Conservation (phyloP, 1,140 invertebrate species). For the Drosophila mojavensis region DNA sequence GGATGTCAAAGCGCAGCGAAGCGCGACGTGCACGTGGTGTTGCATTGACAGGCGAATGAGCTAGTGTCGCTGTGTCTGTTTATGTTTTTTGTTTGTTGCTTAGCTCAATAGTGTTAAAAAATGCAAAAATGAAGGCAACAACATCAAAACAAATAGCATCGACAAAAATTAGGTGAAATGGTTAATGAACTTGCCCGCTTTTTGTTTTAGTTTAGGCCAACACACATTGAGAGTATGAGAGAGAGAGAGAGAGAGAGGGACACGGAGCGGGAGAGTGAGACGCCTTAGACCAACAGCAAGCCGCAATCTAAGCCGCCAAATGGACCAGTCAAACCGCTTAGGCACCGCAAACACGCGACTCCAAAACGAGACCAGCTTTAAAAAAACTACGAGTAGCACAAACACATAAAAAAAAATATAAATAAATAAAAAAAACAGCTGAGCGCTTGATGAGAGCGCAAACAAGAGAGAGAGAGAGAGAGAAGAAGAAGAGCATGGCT, state of each 20-base stretch:
- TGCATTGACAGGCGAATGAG: conserved; percentile 3
- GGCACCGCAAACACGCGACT: conserved; percentile 52
- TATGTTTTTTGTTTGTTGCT: background rate
- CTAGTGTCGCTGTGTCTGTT: background rate
- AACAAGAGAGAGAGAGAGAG: conserved; percentile 4
- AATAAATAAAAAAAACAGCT: conserved; percentile 38
- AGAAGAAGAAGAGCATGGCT: background rate
- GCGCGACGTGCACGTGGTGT: conserved; percentile 30
- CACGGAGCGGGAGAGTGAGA: background rate
- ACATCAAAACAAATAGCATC: conserved; percentile 49
- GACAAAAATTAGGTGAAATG: conserved; percentile 77
- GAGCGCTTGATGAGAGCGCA: conserved; percentile 6
- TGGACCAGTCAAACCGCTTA: conserved; percentile 73
- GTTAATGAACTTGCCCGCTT: conserved; percentile 67
- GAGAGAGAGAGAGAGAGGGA: background rate
- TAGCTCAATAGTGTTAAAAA: background rate
- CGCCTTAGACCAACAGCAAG: conserved; percentile 23
- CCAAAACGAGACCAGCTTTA: conserved; percentile 61
- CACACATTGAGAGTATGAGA: background rate
- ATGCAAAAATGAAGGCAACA: conserved; percentile 44
- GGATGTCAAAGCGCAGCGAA: conserved; percentile 36
- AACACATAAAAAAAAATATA: too few species aligned
- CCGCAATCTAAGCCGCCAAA: conserved; percentile 18
- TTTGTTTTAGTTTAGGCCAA: conserved; percentile 45
- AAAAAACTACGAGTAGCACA: conserved; percentile 1